Evolutionary conservation across 2,888 invertebrate genomes (phyloP), one percentile per base, ranked within the genome.

Genomic region (Trachelus troglodyta): DNA sequence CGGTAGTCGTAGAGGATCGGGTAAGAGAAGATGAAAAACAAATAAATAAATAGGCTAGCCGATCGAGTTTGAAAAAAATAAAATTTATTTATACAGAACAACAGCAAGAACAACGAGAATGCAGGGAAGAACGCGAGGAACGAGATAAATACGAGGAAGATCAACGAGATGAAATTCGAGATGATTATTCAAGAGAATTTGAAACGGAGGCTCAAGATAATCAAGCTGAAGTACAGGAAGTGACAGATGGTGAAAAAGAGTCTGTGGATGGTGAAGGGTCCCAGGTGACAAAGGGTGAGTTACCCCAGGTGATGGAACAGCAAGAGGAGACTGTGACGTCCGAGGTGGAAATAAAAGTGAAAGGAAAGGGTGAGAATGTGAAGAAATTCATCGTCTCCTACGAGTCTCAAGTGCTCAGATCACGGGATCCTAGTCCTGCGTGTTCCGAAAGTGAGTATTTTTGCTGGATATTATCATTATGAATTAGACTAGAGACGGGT

Each of bases 351-450:
- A 85, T 90, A 56, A 90, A 89, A 35, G 86, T 90, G 40, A 88
- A 88, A 83, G 88, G 87, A 79, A 82, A 85, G 12, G 90, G 89
- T 34, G 90, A 91, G 74, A 84, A 87, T 56, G 89, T 91, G 69
- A 91, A 91, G 81, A 91, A 91, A 75, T 90, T 89, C 77, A 87
- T 91, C 76, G 89, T 89, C 23, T 90, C 91, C 23, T 91, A 91
- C 79, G 91, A 91, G 79, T 88, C 90, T 11, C 89, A 90, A 75
- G 87, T 91, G 11, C 75, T 90, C 11, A 86, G 86, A 69, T 88
- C 90, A 9, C 79, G 86, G 30, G 84, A 83, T n/a, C 85, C 88
- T 0, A 91, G 90, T 79, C 90, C 91, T 35, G 85, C 89, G 1
- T 83, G 86, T n/a, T 90, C 91, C 40, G 82, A 89, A 40, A 87